A percentile compares a stretch with the other conserved stretches of the same genome.
These are phyloP conservation scores for Drosophila nigromelanica DNA, from an alignment of 1,140 invertebrate species.

Conservation along the genomic window DNA sequence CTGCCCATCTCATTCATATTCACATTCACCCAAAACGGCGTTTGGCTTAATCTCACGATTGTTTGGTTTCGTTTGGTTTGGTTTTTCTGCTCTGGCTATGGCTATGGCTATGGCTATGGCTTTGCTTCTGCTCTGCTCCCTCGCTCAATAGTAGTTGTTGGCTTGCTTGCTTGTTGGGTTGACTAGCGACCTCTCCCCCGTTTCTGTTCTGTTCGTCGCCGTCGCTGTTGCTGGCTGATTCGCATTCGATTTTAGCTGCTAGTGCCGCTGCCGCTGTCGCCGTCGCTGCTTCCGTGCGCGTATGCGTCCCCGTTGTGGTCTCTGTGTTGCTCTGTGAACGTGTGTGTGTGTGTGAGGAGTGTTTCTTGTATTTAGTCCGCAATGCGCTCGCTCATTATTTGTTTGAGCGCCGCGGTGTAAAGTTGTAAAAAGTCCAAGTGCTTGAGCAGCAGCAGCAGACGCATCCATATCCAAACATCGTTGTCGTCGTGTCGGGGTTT, in stretches of 20 bases:
- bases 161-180: slow-evolving; percentile 34
- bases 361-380: slow-evolving; percentile 80
- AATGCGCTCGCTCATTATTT: slow-evolving; percentile 84
- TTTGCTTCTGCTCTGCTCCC: slow-evolving; percentile 50
- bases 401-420: slow-evolving; percentile 84
- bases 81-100: slow-evolving; percentile 62
- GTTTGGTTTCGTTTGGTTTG: slow-evolving; percentile 70
- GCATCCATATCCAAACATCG: slow-evolving; percentile 50
- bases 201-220: slow-evolving; percentile 41
- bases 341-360: slow-evolving; percentile 69
- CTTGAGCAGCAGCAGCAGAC: slow-evolving; percentile 49
- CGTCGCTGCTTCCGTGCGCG: slow-evolving; percentile 52
- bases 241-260: slow-evolving; percentile 78
- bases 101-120: slow-evolving; percentile 6
- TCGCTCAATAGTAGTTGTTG: slow-evolving; percentile 62
- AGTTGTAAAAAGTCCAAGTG: slow-evolving; percentile 83
- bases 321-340: slow-evolving; percentile 32
- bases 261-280: slow-evolving; percentile 49
- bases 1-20: slow-evolving; percentile 81
- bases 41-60: slow-evolving; percentile 83
- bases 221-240: slow-evolving; percentile 57
- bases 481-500: slow-evolving; percentile 40
- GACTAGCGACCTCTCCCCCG: slow-evolving; percentile 56
- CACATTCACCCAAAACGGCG: slow-evolving; percentile 82
- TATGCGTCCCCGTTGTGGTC: slow-evolving; percentile 58